Conservation (phyloP, 2,888 invertebrate species). For the Listrodromus nycthemerus region DNA sequence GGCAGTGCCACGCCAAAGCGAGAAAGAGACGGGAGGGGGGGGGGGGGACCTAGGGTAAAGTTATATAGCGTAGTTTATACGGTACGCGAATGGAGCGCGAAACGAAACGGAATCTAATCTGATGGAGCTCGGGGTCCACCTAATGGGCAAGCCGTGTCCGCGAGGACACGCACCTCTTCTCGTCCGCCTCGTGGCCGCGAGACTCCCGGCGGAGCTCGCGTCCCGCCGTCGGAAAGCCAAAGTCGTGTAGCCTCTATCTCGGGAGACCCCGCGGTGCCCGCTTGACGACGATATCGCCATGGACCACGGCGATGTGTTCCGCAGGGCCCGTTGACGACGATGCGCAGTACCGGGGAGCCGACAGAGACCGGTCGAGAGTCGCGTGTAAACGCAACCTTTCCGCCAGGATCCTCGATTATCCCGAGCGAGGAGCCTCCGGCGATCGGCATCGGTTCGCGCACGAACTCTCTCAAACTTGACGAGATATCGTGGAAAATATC, state of each 20-base stretch:
- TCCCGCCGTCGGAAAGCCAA: conserved; percentile 77
- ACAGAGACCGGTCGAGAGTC: conserved; percentile 62
- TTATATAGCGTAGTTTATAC: conserved; percentile 60
- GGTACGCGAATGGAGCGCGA: conserved; percentile 64
- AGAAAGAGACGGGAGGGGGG: conserved; percentile 12
- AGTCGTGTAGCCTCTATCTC: conserved; percentile 77
- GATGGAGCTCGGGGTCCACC: conserved; percentile 83
- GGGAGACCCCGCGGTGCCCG: conserved; percentile 50
- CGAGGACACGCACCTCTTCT: conserved; percentile 82
- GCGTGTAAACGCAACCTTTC: conserved; percentile 62
- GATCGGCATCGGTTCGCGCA: conserved; percentile 57
- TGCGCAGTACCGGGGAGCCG: conserved; percentile 68
- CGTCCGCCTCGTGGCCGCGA: conserved; percentile 35
- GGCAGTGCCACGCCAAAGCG: conserved; percentile 1
- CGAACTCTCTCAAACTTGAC: conserved; percentile 51
- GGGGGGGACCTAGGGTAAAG: conserved; percentile 14
- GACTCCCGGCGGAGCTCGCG: conserved; percentile 71
- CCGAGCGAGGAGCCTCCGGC: not conserved
- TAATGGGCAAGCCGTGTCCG: conserved; percentile 84
- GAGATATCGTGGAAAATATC: conserved; percentile 44
- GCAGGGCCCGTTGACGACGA: conserved; percentile 38
- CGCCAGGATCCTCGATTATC: conserved; percentile 40
- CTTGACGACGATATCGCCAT: conserved; percentile 69
- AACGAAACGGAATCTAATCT: conserved; percentile 83
- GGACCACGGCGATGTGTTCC: conserved; percentile 1